Base-by-base conservation (phyloP, 1,140 invertebrate species). In the Oedothorax gibbosus region DNA sequence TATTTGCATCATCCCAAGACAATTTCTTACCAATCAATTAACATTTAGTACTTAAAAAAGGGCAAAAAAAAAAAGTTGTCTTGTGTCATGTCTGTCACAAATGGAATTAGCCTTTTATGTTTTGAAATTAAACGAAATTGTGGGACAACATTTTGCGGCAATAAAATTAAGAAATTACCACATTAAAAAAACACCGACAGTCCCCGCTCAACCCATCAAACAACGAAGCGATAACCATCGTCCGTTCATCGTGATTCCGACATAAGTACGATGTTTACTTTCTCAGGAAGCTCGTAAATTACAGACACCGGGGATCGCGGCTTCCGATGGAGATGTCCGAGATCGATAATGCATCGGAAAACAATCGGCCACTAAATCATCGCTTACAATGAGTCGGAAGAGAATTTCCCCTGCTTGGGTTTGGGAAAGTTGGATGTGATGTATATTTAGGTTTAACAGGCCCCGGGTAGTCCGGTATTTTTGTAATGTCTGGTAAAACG, bases 141-240 rank as follows among this genome's bases (percentile, higher is more conserved):
- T 35, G 35, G 35, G 35, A 35, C 35, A 35, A 5, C 35, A 35
- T 35, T 35, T 35, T 35, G 5, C 5, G 2, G 49, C 50, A 71
- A 71, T n/a, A 53, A 51, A 51, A 71, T 71, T 71, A 71, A 71
- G 69, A n/a, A 71, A 71, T 71, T 71, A 71, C 69, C 51, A 53
- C 69, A 15, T 18, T 71, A 71, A 71, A 71, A 71, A 35, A 35
- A 35, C 2, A 35, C 35, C 50, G 69, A 71, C 51, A 53, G 11
- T 51, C 49, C 68, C 21, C 68, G 50, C 68, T 51, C 50, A 71
- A 71, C 51, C 69, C 54, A n/a, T n/a, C n/a, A 71, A 71, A 49
- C 51, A 71, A 71, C 20, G 49, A 71, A 71, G 50, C 2, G 69
- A 71, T 71, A 49, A 20, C 50, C 69, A 35, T 54, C 69, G 69